Evolutionary conservation across 2,888 invertebrate genomes (phyloP).

Genomic region (Aphrophora alni): DNA sequence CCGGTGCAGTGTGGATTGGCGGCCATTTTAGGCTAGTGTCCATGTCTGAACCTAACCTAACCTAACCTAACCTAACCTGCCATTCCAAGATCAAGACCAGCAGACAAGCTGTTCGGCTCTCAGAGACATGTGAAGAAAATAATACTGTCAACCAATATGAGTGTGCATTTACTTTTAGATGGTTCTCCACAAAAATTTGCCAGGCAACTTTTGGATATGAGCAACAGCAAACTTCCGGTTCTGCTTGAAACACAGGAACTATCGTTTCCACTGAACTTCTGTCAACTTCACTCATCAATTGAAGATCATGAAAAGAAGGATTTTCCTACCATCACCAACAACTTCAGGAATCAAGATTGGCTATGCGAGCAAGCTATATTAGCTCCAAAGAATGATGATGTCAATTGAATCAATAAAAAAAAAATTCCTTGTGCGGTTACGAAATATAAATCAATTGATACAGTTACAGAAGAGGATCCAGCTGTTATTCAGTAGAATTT

Average conservation of each 20-base stretch:
- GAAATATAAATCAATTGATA: slow-evolving; percentile 37
- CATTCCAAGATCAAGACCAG: slow-evolving; percentile 58
- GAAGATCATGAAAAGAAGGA: background rate
- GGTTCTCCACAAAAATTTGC: slow-evolving; percentile 39
- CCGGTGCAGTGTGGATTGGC: too few relatives aligned
- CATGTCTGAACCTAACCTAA: slow-evolving; percentile 56
- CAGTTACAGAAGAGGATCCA: slow-evolving; percentile 14
- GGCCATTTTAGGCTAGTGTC: too few relatives aligned
- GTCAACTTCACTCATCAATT: slow-evolving; percentile 22
- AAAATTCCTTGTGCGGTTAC: slow-evolving; percentile 21
- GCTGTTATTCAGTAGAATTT: slow-evolving; percentile 50
- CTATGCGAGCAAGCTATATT: slow-evolving; percentile 35
- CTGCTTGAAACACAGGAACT: background rate
- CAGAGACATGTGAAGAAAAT: slow-evolving; percentile 42
- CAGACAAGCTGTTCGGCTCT: slow-evolving; percentile 43
- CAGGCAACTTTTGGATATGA: background rate
- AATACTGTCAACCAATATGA: too few relatives aligned
- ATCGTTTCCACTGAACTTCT: slow-evolving; percentile 41
- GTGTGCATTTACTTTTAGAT: slow-evolving; percentile 42
- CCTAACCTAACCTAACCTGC: too few relatives aligned
- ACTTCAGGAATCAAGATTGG: slow-evolving; percentile 27
- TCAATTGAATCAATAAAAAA: slow-evolving; percentile 27
- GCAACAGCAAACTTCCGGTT: background rate
- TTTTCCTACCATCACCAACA: slow-evolving; percentile 13
- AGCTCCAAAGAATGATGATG: slow-evolving; percentile 34